Evolutionary conservation across 2,797 vertebrate species (phyloP), one percentile per base, ranked within the genome.

Genomic region (Sphenopsis melanotis): DNA sequence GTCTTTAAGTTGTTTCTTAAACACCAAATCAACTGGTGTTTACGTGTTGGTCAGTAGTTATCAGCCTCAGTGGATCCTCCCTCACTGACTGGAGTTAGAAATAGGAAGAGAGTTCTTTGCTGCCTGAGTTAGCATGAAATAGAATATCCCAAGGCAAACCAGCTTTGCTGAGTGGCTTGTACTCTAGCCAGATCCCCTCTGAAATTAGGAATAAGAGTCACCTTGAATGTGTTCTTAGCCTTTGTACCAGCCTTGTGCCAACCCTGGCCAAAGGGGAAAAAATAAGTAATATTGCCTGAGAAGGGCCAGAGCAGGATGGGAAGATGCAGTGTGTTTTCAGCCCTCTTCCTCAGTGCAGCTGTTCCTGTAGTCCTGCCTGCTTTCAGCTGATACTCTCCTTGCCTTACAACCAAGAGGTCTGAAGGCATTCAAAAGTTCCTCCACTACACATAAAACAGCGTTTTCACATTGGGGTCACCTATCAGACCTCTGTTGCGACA

Each of bases 141-240:
- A 79, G 68, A 46, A 8, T 23, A 27, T 50, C 68, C 36, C 47
- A 49, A 63, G 74, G 52, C 74, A 72, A 75, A 59, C 12, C 46
- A 76, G 39, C n/a, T 61, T 68, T 85, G 63, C 53, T 9, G 17
- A 57, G 55, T 6, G 15, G 12, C 30, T 92, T 8, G 0, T 23
- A 64, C 44, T 37, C 32, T 10, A 34, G 30, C 32, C n/a, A 41
- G 22, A 57, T 79, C 49, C 36, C 44, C 10, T 55, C 85, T 34
- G n/a, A 53, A 39, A 2, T 22, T 17, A 39, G 61, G 37, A 56
- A 3, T 22, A 16, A 39, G 36, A 60, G 17, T 75, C 55, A 46
- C 27, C 12, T 11, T 3, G 3, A 21, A 5, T 1, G 12, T 1
- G 1, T 44, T 55, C 29, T 42, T 17, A 39, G 39, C 37, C 52